phyloP scores from a whole-genome alignment of 2,797 vertebrate genomes.

The Telmatherina bonti region DNA sequence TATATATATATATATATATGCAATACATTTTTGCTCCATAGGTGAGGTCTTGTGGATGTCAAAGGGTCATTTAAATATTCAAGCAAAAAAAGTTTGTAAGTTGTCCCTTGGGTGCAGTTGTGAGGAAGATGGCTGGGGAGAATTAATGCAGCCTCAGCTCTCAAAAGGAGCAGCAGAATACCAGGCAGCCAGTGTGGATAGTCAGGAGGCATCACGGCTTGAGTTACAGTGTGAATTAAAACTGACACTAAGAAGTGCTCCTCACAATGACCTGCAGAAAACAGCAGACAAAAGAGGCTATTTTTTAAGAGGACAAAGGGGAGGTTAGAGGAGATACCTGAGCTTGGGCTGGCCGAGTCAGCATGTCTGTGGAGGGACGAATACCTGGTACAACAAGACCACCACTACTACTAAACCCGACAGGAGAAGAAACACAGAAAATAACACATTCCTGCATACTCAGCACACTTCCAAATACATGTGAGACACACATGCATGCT shows the following conservation, averaged over 20 bases:
- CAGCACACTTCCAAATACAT: constrained; percentile 39
- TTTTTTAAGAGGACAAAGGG: constrained; percentile 88
- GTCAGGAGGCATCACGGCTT: constrained; percentile 83
- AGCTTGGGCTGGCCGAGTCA: constrained; percentile 80
- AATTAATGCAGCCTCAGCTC: constrained; percentile 81
- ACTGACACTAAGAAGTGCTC: constrained; percentile 92
- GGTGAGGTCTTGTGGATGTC: constrained; percentile 69
- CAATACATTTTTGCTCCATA: no score
- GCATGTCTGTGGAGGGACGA: constrained; percentile 77
- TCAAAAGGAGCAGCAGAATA: constrained; percentile 81
- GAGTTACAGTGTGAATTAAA: constrained; percentile 92
- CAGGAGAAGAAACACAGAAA: constrained; percentile 52
- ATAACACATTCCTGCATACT: constrained; percentile 66
- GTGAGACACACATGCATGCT: constrained; percentile 26
- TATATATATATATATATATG: no score
- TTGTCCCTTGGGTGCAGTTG: constrained; percentile 83
- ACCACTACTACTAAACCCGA: constrained; percentile 60
- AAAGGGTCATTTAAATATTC: constrained; percentile 86
- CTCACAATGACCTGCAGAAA: constrained; percentile 89
- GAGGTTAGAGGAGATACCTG: constrained; percentile 86
- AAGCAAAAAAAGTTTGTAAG: constrained; percentile 81
- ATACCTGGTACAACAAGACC: constrained; percentile 72
- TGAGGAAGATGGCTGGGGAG: constrained; percentile 24
- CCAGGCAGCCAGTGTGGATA: constrained; percentile 77
- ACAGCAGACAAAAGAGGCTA: constrained; percentile 86